A percentile compares a stretch with the other conserved stretches of the same genome.
phyloP scores from a whole-genome alignment of 1,140 invertebrate genomes.

The Penaeus chinensis region DNA sequence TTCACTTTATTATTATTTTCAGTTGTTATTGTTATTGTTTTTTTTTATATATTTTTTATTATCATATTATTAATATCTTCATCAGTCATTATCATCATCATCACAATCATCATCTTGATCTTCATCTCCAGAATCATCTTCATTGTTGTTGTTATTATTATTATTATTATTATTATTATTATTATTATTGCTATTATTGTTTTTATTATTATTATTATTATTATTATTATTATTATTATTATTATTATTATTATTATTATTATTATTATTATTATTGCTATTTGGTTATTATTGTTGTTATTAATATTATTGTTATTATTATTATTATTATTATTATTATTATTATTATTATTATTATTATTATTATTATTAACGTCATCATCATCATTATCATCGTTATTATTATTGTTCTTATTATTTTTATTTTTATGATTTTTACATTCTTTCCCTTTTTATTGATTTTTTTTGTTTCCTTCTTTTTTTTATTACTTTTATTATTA shows the following conservation, averaged over 20 bases:
- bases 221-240: no score
- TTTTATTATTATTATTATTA: no score
- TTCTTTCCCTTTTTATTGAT: not conserved
- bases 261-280: no score
- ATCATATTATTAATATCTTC: no score
- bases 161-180: no score
- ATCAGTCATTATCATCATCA: not conserved
- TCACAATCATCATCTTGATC: not conserved
- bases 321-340: not conserved
- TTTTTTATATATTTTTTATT: not conserved
- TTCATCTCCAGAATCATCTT: no score
- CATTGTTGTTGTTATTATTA: no score
- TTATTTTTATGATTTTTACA: not conserved
- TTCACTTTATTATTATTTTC: not conserved
- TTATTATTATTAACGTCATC: not conserved
- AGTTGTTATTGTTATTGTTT: no score
- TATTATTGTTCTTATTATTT: not conserved
- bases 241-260: not conserved
- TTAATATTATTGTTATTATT: not conserved
- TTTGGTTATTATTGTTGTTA: not conserved
- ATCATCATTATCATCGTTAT: not conserved
- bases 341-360: not conserved
- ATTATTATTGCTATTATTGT: no score
- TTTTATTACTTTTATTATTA: no score
- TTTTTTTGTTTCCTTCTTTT: not conserved